Conservation (phyloP, 92 coral and sea anemone species). For the Porites lobata region DNA sequence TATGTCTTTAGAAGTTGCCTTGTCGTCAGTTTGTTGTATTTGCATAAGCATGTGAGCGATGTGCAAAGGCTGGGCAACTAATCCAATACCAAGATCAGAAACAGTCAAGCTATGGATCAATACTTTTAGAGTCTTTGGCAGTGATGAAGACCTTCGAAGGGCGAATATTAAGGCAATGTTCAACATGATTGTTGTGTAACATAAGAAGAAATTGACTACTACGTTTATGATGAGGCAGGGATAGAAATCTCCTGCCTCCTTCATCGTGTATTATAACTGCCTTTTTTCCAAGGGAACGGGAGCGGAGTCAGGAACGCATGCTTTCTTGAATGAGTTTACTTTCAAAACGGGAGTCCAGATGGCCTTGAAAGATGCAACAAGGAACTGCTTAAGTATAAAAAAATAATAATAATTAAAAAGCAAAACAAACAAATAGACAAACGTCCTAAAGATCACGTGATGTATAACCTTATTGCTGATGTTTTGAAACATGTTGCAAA, state of each 20-base stretch:
- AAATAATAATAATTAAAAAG: no score
- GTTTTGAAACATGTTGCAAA: no score
- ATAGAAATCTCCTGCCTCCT: background rate
- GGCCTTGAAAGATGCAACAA: no score
- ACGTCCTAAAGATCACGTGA: no score
- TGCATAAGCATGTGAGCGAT: background rate
- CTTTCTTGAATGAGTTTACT: no score
- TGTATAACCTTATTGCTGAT: no score
- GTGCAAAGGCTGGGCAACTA: background rate
- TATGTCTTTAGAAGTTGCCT: background rate
- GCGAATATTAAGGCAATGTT: background rate
- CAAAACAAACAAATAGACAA: no score
- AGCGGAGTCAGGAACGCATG: no score
- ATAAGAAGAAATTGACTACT: background rate
- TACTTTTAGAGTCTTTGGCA: conserved; percentile 12
- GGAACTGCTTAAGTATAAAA: no score
- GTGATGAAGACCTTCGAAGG: background rate
- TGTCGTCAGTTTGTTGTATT: background rate
- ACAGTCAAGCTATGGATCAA: conserved; percentile 6
- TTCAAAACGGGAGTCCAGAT: no score
- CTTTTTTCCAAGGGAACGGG: no score
- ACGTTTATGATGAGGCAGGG: background rate
- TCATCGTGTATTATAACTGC: no score
- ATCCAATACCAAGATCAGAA: conserved; percentile 19
- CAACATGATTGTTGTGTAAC: background rate